Evolutionary conservation across 1,140 invertebrate genomes (phyloP), one percentile per base, ranked within the genome.

Genomic region (Dendroctonus valens): DNA sequence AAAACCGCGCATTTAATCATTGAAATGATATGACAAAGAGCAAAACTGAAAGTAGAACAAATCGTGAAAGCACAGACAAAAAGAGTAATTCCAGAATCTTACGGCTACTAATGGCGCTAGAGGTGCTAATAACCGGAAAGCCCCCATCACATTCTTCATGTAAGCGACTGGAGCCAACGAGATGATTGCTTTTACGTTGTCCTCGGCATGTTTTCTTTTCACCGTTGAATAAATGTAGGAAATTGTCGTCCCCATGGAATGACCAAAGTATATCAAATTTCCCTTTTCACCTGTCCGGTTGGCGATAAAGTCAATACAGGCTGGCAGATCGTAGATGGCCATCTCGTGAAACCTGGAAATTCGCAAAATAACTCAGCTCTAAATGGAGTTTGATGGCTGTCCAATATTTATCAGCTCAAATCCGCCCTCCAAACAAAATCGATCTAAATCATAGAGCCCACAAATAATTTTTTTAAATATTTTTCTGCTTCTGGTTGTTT

Each of bases 91-190:
- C 26, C 26, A 3, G 26, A 44, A 51, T 52, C 48, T 60, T 60
- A 66, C 64, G 15, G 48, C 0, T 41, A 66, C 7, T 11, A 60
- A 48, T 7, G 64, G 50, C 3, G 40, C 40, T 5, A 14, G n/a
- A 37, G 72, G 65, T 3, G 65, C 59, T 7, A 68, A 14, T 12
- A 67, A 57, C 48, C 61, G 51, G 40, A 68, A 57, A 9, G 41
- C 12, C 2, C 68, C 65, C 9, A 82, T 85, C 3, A 91, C 82
- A 50, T 91, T 76, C 3, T 80, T 78, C 73, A 91, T 80, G 70
- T 81, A 90, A 0, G 86, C 87, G 0, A 92, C 84, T 3, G 92
- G 92, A 1, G 88, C 91, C 39, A 95, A 75, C 59, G 81, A 83
- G 59, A 85, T 81, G 77, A 89, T 83, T 67, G 78, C 76, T 72